A percentile compares a stretch with the other conserved stretches of the same genome.
phyloP scores from a whole-genome alignment of 92 coral and sea anemone species.

The Galaxea fascicularis region DNA sequence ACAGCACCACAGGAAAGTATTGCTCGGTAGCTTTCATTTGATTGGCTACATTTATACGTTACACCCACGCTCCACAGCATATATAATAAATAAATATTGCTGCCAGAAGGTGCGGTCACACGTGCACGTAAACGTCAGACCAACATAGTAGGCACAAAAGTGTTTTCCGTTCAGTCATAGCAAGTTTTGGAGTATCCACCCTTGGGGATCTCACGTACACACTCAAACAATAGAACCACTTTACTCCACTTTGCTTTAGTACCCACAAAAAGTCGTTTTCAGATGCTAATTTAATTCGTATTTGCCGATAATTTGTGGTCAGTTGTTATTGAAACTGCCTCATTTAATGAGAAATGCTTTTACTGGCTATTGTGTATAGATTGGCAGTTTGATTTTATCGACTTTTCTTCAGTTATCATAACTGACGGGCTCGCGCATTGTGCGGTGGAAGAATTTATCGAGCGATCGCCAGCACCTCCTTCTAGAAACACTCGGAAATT shows the following conservation, averaged over 20 bases:
- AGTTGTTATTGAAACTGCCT: neutral
- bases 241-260: neutral
- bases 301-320: slow-evolving; percentile 11
- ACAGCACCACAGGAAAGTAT: neutral
- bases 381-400: slow-evolving; percentile 17
- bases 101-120: no score
- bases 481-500: neutral
- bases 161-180: no score
- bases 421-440: neutral
- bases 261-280: neutral
- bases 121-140: no score
- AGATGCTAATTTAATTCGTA: neutral
- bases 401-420: neutral
- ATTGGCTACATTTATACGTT: neutral
- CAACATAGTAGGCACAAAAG: no score
- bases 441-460: slow-evolving; percentile 3
- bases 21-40: neutral
- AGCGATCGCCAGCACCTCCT: neutral
- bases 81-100: no score
- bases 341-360: slow-evolving; percentile 4
- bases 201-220: no score
- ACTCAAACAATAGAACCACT: neutral
- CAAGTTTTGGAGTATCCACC: no score
- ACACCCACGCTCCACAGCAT: no score
- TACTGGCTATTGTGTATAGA: neutral